Evolutionary conservation across 1,140 invertebrate genomes (phyloP).

Genomic region (Bemisia tabaci): DNA sequence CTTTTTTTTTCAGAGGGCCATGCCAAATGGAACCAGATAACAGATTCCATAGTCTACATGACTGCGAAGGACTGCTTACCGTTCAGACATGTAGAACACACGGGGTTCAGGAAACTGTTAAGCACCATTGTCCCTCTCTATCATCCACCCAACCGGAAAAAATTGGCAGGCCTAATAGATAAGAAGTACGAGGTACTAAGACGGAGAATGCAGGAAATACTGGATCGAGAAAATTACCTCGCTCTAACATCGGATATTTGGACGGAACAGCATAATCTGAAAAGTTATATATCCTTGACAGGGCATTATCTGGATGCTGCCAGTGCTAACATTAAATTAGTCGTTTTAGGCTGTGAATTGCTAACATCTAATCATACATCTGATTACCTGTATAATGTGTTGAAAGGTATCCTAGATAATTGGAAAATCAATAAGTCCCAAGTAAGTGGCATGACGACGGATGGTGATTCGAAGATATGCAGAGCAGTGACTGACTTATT

Average conservation of each 20-base stretch:
- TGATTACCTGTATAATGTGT: background rate
- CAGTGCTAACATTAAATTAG: background rate
- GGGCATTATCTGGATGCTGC: background rate
- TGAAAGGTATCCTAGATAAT: background rate
- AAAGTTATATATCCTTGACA: background rate
- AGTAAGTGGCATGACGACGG: background rate
- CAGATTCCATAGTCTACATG: background rate
- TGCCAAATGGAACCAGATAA: background rate
- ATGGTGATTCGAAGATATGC: background rate
- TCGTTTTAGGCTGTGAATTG: background rate
- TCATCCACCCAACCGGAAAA: background rate
- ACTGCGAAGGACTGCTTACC: background rate
- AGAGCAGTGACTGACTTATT: background rate
- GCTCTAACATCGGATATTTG: background rate
- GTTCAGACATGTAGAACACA: background rate
- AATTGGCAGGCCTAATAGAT: background rate
- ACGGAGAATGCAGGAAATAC: background rate
- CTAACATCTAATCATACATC: background rate
- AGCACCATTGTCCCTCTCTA: background rate
- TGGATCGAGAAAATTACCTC: background rate
- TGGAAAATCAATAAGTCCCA: background rate
- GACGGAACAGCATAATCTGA: background rate
- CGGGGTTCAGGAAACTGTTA: background rate
- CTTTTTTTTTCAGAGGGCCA: background rate
- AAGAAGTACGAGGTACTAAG: background rate